Evolutionary conservation across 2,888 invertebrate species (phyloP).

Genomic region (Pandemis corylana): DNA sequence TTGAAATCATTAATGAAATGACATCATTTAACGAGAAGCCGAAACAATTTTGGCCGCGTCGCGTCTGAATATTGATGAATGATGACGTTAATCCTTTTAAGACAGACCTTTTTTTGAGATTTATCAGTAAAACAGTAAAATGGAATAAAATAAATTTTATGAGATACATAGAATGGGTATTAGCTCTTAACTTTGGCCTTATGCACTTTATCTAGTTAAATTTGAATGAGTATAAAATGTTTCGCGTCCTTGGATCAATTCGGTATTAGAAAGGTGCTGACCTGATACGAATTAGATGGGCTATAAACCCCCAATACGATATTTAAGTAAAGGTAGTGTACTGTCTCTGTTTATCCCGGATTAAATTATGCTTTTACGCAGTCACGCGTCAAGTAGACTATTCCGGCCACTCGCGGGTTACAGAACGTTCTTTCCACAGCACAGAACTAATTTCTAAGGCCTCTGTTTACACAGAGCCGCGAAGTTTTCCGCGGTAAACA

Average conservation of each 20-base stretch:
- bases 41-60: slow-evolving; percentile 2
- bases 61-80: slow-evolving; percentile 50
- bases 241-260: too few species aligned
- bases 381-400: neutral
- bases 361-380: too few species aligned
- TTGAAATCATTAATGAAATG: neutral
- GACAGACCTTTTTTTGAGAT: slow-evolving; percentile 45
- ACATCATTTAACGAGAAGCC: slow-evolving; percentile 12
- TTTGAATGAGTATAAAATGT: too few species aligned
- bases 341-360: too few species aligned
- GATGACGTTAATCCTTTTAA: slow-evolving; percentile 51
- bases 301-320: too few species aligned
- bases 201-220: too few species aligned
- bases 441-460: slow-evolving; percentile 10
- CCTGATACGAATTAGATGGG: too few species aligned
- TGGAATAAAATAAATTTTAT: slow-evolving; percentile 28
- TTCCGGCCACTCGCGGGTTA: neutral
- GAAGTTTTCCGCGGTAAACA: slow-evolving; percentile 20
- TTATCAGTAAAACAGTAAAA: slow-evolving; percentile 47
- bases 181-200: too few species aligned
- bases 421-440: neutral
- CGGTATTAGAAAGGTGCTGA: too few species aligned
- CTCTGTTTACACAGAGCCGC: slow-evolving; percentile 13
- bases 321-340: too few species aligned
- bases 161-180: too few species aligned